phyloP scores from a whole-genome alignment of 2,888 invertebrate genomes.

The Nephrotoma guestfalica region DNA sequence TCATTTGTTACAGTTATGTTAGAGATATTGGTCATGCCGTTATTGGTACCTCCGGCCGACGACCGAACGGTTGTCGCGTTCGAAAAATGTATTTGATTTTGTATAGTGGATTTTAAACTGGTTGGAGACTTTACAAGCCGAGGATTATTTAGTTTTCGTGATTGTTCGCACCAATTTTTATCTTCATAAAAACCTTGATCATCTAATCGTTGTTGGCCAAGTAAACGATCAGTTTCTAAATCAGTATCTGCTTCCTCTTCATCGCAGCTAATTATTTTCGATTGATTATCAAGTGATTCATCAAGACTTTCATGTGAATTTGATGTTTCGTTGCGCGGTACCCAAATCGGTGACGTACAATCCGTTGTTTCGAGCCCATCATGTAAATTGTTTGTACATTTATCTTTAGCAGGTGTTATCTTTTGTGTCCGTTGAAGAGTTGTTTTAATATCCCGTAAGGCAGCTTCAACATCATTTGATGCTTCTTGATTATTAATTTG shows the following conservation, averaged over 20 bases:
- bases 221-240: conserved; percentile 88
- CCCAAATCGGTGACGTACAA: conserved; percentile 27
- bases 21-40: background rate
- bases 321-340: conserved; percentile 20
- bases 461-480: conserved; percentile 40
- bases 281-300: conserved; percentile 5
- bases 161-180: conserved; percentile 23
- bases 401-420: conserved; percentile 36
- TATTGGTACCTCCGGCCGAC: background rate
- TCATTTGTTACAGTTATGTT: background rate
- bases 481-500: conserved; percentile 22
- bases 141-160: conserved; percentile 8
- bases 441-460: conserved; percentile 70
- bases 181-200: conserved; percentile 79
- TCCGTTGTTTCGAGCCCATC: background rate
- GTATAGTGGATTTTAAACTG: conserved; percentile 1
- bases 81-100: background rate
- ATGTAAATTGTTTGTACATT: conserved; percentile 2
- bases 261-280: conserved; percentile 36
- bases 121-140: conserved; percentile 17
- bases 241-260: conserved; percentile 92
- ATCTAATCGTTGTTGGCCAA: conserved; percentile 87
- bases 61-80: background rate
- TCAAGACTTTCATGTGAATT: conserved; percentile 14
- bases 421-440: conserved; percentile 43